Conservation (phyloP, 2,797 vertebrate species). For the Paguma larvata region DNA sequence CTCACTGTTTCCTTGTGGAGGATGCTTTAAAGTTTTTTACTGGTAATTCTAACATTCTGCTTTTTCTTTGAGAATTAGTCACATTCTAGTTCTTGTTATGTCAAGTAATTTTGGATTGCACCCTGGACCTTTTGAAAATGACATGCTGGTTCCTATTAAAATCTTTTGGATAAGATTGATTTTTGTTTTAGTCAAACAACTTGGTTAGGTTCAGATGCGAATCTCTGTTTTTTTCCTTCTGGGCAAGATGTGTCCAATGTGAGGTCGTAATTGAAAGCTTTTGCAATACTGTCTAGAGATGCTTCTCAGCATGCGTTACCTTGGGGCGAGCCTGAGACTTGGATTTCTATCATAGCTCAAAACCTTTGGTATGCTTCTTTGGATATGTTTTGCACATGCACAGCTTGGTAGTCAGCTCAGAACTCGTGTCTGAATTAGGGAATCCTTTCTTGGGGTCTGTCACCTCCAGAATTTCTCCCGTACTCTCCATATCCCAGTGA, state of each 20-base stretch:
- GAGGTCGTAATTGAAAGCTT: background rate
- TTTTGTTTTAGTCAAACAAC: background rate
- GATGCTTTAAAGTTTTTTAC: background rate
- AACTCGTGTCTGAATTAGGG: background rate
- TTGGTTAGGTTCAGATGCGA: background rate
- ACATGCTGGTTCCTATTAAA: background rate
- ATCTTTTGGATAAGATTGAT: background rate
- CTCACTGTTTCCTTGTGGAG: background rate
- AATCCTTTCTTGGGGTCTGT: background rate
- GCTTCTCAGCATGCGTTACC: background rate
- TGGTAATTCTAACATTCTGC: background rate
- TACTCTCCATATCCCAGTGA: background rate
- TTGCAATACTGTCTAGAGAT: background rate
- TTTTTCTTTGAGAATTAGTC: background rate
- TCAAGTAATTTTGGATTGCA: background rate
- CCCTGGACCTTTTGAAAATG: background rate
- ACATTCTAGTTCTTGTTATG: background rate
- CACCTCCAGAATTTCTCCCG: background rate
- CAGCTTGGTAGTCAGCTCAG: background rate
- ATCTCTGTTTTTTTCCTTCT: background rate
- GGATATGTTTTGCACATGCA: no score
- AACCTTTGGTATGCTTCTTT: background rate
- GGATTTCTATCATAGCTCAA: background rate
- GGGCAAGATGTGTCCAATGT: background rate
- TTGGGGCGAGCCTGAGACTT: background rate